These are phyloP conservation scores for Ischnura elegans DNA, from an alignment of 2,888 invertebrate genomes.

Conservation along the genomic window DNA sequence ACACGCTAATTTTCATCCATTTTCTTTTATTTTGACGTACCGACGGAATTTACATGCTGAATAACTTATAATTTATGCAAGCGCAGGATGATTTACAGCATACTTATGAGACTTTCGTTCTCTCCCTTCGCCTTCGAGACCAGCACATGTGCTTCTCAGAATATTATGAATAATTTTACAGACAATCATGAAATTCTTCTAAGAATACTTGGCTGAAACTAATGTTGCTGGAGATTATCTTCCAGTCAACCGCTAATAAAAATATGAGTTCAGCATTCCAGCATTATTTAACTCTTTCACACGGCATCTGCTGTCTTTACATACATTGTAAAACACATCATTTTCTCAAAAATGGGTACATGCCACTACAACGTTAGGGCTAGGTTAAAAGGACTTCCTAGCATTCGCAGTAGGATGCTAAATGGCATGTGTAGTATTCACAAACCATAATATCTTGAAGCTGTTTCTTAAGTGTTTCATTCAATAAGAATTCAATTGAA, in stretches of 20 bases:
- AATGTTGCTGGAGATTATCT: not conserved
- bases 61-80: not conserved
- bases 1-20: not conserved
- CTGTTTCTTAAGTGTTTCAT: no score
- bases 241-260: not conserved
- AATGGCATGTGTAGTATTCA: no score
- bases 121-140: not conserved
- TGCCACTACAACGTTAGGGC: no score
- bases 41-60: not conserved
- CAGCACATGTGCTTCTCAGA: not conserved
- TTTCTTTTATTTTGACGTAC: not conserved
- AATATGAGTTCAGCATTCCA: not conserved
- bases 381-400: no score
- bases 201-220: not conserved
- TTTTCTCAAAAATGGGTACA: no score
- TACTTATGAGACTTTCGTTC: not conserved
- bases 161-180: not conserved
- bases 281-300: not conserved
- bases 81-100: not conserved
- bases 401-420: no score
- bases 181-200: not conserved
- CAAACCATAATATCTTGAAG: no score
- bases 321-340: no score
- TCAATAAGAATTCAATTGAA: no score
- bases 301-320: no score